These are phyloP conservation scores for Agrochola lychnidis DNA, from an alignment of 2,888 invertebrate species.

Conservation along the genomic window DNA sequence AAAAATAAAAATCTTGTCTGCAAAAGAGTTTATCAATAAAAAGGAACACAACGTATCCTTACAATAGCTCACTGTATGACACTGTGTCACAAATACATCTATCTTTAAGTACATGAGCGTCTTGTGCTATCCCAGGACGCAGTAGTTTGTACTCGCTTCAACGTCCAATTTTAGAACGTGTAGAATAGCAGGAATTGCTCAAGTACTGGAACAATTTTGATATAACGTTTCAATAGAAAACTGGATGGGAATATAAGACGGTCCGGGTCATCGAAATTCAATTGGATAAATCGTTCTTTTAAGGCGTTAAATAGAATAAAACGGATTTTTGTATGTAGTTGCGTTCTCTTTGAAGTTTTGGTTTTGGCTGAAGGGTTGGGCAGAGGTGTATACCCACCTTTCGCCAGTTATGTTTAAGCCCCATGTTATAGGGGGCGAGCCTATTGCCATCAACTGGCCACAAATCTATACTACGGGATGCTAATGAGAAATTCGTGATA, in stretches of 20 bases:
- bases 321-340: neutral
- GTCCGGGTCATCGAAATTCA: conserved; percentile 37
- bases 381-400: neutral
- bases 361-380: neutral
- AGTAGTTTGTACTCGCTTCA: conserved; percentile 47
- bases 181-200: conserved; percentile 46
- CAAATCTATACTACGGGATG: neutral
- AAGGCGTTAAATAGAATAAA: conserved; percentile 28
- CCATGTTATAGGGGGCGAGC: neutral
- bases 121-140: conserved; percentile 32
- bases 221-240: conserved; percentile 67
- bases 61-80: conserved; percentile 7
- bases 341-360: neutral
- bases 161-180: conserved; percentile 53
- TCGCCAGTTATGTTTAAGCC: neutral
- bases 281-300: conserved; percentile 42
- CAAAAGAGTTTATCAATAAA: neutral
- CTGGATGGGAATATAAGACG: conserved; percentile 50
- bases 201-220: conserved; percentile 63
- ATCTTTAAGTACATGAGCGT: conserved; percentile 12
- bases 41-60: conserved; percentile 6
- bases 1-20: neutral
- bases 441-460: neutral
- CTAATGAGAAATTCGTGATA: neutral
- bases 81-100: conserved; percentile 31